These are phyloP conservation scores for Gobio gobio DNA, from an alignment of 2,113 vertebrate species.

Conservation along the genomic window DNA sequence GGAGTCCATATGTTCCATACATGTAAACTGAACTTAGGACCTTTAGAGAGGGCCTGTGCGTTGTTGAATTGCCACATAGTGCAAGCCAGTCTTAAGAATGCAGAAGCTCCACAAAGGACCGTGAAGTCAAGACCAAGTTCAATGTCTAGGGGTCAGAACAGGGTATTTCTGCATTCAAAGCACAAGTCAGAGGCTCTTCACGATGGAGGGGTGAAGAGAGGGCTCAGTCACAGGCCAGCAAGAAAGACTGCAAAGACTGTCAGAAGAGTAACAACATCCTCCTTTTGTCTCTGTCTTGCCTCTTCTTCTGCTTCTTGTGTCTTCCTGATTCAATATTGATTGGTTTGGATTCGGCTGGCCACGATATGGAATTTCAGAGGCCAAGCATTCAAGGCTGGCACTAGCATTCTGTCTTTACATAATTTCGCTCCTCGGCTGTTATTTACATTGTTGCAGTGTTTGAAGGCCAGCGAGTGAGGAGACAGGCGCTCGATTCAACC, in stretches of 20 bases:
- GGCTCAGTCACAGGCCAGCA: not conserved
- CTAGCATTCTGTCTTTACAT: slow-evolving; percentile 35
- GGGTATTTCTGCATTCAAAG: slow-evolving; percentile 4
- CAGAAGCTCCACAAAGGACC: slow-evolving; percentile 10
- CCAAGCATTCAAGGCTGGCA: slow-evolving; percentile 63
- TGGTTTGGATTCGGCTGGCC: slow-evolving; percentile 49
- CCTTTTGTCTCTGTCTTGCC: slow-evolving; percentile 48
- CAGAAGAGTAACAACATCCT: slow-evolving; percentile 13
- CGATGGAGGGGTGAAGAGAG: slow-evolving; percentile 15
- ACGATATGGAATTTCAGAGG: slow-evolving; percentile 52
- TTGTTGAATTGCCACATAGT: not conserved
- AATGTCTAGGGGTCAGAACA: slow-evolving; percentile 30
- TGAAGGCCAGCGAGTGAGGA: slow-evolving; percentile 41
- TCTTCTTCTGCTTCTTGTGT: slow-evolving; percentile 60
- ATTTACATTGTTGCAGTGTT: slow-evolving; percentile 54
- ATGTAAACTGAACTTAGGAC: not conserved
- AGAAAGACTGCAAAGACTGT: slow-evolving; percentile 24
- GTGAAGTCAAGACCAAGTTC: slow-evolving; percentile 13
- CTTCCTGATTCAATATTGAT: slow-evolving; percentile 72
- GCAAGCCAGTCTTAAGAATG: slow-evolving; percentile 11
- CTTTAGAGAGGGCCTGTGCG: not conserved
- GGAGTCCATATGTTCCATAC: not conserved
- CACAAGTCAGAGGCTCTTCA: not conserved
- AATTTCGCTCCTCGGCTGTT: slow-evolving; percentile 45
- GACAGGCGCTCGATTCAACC: slow-evolving; percentile 34